Base-by-base conservation (phyloP, 2,888 invertebrate species). In the Callimorpha dominula region DNA sequence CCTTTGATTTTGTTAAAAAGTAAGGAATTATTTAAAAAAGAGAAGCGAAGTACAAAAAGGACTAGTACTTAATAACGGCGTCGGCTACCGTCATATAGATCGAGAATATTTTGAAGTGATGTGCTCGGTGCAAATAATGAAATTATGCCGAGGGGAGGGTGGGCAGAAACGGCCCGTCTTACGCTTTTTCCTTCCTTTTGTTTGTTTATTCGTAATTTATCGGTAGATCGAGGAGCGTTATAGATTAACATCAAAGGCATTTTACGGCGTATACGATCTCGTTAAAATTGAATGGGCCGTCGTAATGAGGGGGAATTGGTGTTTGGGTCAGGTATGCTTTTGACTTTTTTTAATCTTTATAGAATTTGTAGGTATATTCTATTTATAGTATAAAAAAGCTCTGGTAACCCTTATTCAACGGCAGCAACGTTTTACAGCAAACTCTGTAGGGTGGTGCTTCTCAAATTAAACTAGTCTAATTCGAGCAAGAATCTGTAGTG, bases 161-260 rank as follows among this genome's bases (percentile, higher is more conserved):
- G 83, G 86, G 82, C 78, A 67, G 78, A 67, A 75, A 74, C 76
- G 75, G 76, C 76, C 77, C 80, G 81, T 81, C 83, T 81, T 85
- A 82, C 86, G 84, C 86, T 88, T 90, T 87, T 89, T 88, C 85
- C 87, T 87, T 84, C 81, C 87, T 89, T 90, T 92, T 91, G 92
- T 93, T 92, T 93, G 92, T 91, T 88, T 89, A 91, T 91, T 90
- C 91, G 89, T 90, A 91, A 92, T 92, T 92, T 93, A 92, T 92
- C 92, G 92, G 91, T 86, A 91, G 92, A 93, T 93, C 91, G 89
- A 86, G 88, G 87, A 86, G 85, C 87, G 89, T 87, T 90, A 89
- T 89, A 92, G 92, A 93, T 93, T 92, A 92, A 92, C 91, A 92
- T 93, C 93, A 93, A 93, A 93, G 90, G 89, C 84, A 81, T 82